Evolutionary conservation across 2,113 vertebrate genomes (phyloP), one percentile per base, ranked within the genome.

Genomic region (Pseudonaja textilis): DNA sequence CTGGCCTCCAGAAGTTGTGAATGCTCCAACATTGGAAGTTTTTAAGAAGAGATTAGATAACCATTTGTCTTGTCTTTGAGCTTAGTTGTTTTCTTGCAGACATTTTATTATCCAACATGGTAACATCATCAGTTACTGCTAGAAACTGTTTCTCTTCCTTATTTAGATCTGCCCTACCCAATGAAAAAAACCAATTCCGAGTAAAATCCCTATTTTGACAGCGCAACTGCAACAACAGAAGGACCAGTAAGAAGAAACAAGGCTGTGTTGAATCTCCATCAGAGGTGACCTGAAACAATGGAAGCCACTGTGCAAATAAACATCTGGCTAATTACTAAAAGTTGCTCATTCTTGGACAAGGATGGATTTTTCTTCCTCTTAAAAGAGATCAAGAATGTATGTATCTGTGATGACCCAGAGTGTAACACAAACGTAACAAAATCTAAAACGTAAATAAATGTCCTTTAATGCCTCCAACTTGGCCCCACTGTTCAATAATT

Each of bases 231-330:
- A 29, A 88, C 92, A 92, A 88, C 0, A 96, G 25, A 91, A 90
- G 55, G n/a, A 91, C 59, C 50, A 95, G 92, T 45, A 88, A 89
- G 55, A 23, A 42, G 74, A 90, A 94, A 89, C 39, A 45, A 2
- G 22, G 92, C 11, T 12, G 69, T 26, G 88, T 92, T 61, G 50
- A 85, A 22, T 52, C 90, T 47, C 69, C 0, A 23, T 94, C 91
- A 81, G 25, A 1, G 11, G 2, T 16, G 1, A 85, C 2, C 29
- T n/a, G 90, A 88, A 89, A 57, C 26, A 87, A 52, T 1, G 10
- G 87, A 94, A 94, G 90, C 14, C 8, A 81, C 8, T 45, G 93
- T 22, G 69, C 87, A 59, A 56, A 42, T 55, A 74, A 25, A 16
- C 22, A 91, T 86, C n/a, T 59, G 34, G 94, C 11, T 88, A 92